Percentiles rank a stretch among this genome's conserved stretches.
Conservation (phyloP, 2,797 vertebrate genomes). For the Myotis findleyi region DNA sequence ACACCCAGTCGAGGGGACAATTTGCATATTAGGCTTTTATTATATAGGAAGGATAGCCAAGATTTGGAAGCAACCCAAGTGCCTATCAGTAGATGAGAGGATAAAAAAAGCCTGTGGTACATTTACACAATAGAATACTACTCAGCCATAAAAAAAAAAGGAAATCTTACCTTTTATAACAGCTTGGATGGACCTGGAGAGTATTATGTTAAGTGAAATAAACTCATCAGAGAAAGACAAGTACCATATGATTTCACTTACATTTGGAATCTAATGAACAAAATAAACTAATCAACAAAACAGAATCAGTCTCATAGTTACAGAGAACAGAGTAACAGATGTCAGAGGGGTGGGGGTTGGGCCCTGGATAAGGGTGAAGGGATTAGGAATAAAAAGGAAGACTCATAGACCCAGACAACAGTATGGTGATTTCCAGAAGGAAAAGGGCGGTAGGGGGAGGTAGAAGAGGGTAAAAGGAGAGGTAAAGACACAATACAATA, state of each 20-base stretch:
- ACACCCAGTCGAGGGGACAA: too few relatives aligned
- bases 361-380: neutral
- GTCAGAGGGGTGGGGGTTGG: neutral
- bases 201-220: neutral
- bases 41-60: neutral
- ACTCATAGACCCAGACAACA: neutral
- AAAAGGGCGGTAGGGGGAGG: neutral
- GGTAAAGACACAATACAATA: too few relatives aligned
- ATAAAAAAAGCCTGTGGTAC: neutral
- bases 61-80: neutral
- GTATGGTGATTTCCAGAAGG: neutral
- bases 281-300: neutral
- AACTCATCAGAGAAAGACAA: neutral
- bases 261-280: neutral
- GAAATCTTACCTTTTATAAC: neutral
- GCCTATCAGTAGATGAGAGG: neutral
- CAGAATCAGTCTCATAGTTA: neutral
- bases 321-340: neutral
- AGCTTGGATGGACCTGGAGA: neutral
- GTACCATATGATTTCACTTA: neutral
- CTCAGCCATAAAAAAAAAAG: neutral
- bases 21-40: too few relatives aligned
- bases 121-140: neutral
- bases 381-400: neutral
- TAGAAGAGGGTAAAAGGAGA: neutral